Evolutionary conservation across 2,113 vertebrate genomes (phyloP).

Genomic region (Pundamilia nyererei): DNA sequence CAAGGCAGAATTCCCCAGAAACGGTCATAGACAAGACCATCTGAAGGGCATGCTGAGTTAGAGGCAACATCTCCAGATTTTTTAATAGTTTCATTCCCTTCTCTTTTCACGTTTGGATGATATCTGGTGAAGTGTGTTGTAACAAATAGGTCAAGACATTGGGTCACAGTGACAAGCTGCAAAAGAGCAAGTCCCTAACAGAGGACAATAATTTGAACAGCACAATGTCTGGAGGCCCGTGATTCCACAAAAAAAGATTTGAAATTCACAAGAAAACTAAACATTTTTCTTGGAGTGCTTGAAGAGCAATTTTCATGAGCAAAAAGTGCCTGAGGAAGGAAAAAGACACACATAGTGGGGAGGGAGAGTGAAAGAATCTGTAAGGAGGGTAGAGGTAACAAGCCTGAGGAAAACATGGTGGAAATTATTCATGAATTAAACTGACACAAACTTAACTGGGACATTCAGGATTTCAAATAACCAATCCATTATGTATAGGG

Average conservation of each 20-base stretch:
- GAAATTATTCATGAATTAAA: constrained; percentile 58
- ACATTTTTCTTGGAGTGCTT: neutral
- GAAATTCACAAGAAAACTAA: neutral
- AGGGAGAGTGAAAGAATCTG: neutral
- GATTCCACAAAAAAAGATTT: neutral
- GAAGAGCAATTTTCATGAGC: neutral
- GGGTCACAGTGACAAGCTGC: neutral
- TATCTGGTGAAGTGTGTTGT: neutral
- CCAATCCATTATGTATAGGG: constrained; percentile 42
- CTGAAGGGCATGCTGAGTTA: neutral
- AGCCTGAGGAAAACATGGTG: constrained; percentile 30
- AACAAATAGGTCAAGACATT: neutral
- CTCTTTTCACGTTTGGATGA: neutral
- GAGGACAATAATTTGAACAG: neutral
- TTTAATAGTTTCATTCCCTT: neutral
- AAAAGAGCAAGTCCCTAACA: neutral
- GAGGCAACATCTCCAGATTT: neutral
- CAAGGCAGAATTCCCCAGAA: neutral
- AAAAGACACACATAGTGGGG: neutral
- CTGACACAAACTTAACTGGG: constrained; percentile 43
- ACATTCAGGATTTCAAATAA: constrained; percentile 48
- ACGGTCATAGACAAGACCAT: neutral
- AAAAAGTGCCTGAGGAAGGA: neutral
- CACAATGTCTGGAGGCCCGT: neutral
- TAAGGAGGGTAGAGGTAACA: neutral